phyloP scores from a whole-genome alignment of 2,888 invertebrate genomes.

The Drosophila cognata region DNA sequence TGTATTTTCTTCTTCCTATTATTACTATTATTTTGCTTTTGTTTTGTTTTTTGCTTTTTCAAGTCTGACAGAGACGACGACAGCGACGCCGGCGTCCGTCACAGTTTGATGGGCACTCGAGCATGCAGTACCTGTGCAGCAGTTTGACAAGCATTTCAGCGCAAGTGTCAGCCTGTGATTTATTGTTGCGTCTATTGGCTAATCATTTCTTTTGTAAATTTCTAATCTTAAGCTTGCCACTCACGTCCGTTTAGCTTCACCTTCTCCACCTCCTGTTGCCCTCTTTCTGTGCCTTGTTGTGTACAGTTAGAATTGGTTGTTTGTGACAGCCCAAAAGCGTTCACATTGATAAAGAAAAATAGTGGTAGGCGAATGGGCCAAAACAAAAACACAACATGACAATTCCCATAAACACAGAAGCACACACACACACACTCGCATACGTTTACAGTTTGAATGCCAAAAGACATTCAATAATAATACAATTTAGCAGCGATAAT shows the following conservation, averaged over 20 bases:
- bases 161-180: constrained; percentile 35
- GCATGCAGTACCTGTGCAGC: constrained; percentile 20
- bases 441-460: constrained; percentile 25
- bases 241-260: constrained; percentile 44
- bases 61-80: constrained; percentile 31
- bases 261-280: not conserved
- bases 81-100: constrained; percentile 15
- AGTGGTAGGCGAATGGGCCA: constrained; percentile 53
- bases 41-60: constrained; percentile 10
- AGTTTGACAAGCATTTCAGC: constrained; percentile 47
- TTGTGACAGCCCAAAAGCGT: constrained; percentile 25
- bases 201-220: constrained; percentile 18
- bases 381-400: constrained; percentile 36
- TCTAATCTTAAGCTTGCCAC: constrained; percentile 52
- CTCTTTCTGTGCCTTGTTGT: constrained; percentile 16
- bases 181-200: constrained; percentile 23
- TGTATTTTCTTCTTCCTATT: constrained; percentile 2
- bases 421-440: constrained; percentile 15
- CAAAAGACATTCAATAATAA: constrained; percentile 73
- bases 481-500: constrained; percentile 77
- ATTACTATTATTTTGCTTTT: not conserved
- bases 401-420: constrained; percentile 64
- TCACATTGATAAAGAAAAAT: constrained; percentile 45
- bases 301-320: constrained; percentile 61
- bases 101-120: constrained; percentile 50